Conservation (phyloP, 2,113 vertebrate genomes). For the Toxotes jaculatrix region DNA sequence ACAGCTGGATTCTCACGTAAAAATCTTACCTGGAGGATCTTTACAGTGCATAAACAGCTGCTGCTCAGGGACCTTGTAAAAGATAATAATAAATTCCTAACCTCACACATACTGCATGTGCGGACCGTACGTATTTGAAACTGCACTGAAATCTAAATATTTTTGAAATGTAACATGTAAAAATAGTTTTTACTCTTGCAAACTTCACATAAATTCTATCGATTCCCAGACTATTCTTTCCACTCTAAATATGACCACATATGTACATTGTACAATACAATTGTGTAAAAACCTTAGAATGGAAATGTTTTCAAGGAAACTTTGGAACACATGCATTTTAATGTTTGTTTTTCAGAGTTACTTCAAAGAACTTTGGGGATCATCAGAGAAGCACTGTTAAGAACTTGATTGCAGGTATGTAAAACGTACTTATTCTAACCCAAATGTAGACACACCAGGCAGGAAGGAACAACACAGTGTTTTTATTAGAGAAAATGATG, state of each 20-base stretch:
- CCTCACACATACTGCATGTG: conserved; percentile 16
- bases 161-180: too few relatives aligned
- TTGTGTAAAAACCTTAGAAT: background rate
- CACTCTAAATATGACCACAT: too few relatives aligned
- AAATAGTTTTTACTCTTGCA: background rate
- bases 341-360: background rate
- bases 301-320: background rate
- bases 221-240: too few relatives aligned
- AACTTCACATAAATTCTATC: too few relatives aligned
- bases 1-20: conserved; percentile 20
- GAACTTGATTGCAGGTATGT: conserved; percentile 8
- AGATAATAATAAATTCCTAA: conserved; percentile 40
- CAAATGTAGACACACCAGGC: background rate
- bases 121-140: background rate
- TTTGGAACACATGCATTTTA: background rate
- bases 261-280: too few relatives aligned
- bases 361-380: background rate
- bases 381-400: background rate
- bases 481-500: too few relatives aligned
- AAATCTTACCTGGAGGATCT: conserved; percentile 6
- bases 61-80: conserved; percentile 22
- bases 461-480: background rate
- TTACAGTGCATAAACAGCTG: conserved; percentile 37
- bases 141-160: too few relatives aligned
- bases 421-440: background rate